phyloP scores from a whole-genome alignment of 2,797 vertebrate species.

The Fringilla coelebs region DNA sequence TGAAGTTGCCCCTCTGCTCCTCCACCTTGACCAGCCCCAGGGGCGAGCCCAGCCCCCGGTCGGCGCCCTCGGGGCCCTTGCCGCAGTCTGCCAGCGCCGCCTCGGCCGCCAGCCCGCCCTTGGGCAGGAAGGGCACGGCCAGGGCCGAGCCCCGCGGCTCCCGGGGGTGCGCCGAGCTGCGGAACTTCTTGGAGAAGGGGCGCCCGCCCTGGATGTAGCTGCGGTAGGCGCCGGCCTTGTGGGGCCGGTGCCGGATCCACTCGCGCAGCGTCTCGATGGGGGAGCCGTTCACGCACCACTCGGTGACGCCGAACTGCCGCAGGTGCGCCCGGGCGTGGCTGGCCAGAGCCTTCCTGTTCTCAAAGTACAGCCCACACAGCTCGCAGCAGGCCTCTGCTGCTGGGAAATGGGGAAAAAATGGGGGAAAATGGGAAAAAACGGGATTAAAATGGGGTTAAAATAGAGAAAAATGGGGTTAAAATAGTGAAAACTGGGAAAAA shows the following conservation, averaged over 20 bases:
- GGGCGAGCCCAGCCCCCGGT: too few relatives aligned
- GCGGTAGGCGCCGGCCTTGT: constrained; percentile 91
- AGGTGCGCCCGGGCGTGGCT: too few relatives aligned
- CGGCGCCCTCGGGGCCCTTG: too few relatives aligned
- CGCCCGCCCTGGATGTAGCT: constrained; percentile 91
- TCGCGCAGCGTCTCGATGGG: constrained; percentile 96
- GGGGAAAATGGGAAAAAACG: rapidly evolving
- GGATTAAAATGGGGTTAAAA: too few relatives aligned
- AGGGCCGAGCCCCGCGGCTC: background rate
- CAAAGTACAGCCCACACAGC: constrained; percentile 94
- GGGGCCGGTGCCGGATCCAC: constrained; percentile 94
- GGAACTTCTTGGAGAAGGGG: constrained; percentile 88
- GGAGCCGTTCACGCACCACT: constrained; percentile 96
- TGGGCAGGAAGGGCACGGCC: background rate
- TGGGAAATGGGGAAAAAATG: background rate
- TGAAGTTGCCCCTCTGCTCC: background rate
- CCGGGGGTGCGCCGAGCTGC: constrained; percentile 61
- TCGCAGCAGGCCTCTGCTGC: constrained; percentile 89
- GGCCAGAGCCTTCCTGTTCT: constrained; percentile 97
- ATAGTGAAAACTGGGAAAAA: too few relatives aligned
- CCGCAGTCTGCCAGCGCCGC: too few relatives aligned
- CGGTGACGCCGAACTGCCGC: constrained; percentile 93
- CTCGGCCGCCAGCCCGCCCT: background rate
- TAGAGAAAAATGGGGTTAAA: too few relatives aligned
- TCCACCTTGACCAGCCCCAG: background rate